Evolutionary conservation across 2,113 vertebrate genomes (phyloP).

Genomic region (Scomber scombrus): DNA sequence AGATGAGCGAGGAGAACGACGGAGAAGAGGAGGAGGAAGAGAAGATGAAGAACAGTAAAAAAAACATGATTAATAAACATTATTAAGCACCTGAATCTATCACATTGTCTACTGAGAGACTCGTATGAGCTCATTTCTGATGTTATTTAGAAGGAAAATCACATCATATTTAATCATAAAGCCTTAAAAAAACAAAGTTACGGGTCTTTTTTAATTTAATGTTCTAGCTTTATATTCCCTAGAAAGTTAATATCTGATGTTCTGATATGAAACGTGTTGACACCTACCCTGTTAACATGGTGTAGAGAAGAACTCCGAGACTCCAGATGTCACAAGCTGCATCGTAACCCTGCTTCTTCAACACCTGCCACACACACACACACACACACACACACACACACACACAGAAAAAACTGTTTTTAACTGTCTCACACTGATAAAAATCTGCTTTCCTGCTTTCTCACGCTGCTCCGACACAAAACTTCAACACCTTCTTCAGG

Average conservation of each 20-base stretch:
- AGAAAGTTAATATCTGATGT: not conserved
- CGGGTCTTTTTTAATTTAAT: too few relatives aligned
- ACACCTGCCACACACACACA: slow-evolving; percentile 70
- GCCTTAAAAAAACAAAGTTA: too few relatives aligned
- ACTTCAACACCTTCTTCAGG: not conserved
- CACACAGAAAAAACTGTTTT: too few relatives aligned
- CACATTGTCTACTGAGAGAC: too few relatives aligned
- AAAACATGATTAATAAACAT: too few relatives aligned
- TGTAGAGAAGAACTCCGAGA: slow-evolving; percentile 86
- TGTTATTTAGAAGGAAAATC: too few relatives aligned
- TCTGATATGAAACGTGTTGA: not conserved
- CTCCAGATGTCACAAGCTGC: slow-evolving; percentile 89
- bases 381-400: not conserved
- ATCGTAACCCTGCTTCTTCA: slow-evolving; percentile 87
- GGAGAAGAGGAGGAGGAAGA: not conserved
- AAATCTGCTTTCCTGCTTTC: not conserved
- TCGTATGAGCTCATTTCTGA: too few relatives aligned
- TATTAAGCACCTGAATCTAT: too few relatives aligned
- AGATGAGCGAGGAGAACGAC: not conserved
- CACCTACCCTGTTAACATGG: slow-evolving; percentile 84
- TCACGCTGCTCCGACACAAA: not conserved
- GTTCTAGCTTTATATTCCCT: too few relatives aligned
- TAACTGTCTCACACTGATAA: not conserved
- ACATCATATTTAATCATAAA: too few relatives aligned
- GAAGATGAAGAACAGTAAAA: not conserved